Percentiles rank a stretch among this genome's conserved stretches.
Evolutionary conservation across 2,797 vertebrate species (phyloP).

Genomic region (Scleropages formosus): DNA sequence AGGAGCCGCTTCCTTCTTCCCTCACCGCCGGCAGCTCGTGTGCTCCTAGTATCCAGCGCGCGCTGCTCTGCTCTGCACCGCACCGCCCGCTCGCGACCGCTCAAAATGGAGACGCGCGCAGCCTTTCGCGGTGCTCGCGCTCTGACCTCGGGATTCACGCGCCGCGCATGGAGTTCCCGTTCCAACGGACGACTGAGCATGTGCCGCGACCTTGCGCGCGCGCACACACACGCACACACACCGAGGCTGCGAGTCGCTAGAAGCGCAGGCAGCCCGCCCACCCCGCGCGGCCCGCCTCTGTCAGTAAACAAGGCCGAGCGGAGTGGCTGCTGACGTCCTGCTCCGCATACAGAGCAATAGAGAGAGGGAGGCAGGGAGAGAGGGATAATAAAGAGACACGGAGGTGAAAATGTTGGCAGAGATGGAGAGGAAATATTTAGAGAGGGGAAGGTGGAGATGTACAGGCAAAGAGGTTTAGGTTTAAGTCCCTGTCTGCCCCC

Average conservation of each 20-base stretch:
- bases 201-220: constrained; percentile 75
- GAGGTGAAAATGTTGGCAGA: constrained; percentile 39
- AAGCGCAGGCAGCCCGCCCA: constrained; percentile 73
- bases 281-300: constrained; percentile 66
- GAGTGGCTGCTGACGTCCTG: constrained; percentile 63
- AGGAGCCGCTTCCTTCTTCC: constrained; percentile 66
- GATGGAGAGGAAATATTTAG: too few species aligned
- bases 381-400: constrained; percentile 34
- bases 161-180: constrained; percentile 87
- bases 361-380: constrained; percentile 39
- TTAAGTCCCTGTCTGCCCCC: too few species aligned
- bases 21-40: constrained; percentile 74
- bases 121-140: constrained; percentile 82
- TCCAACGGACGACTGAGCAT: constrained; percentile 89
- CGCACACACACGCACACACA: constrained; percentile 27
- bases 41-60: constrained; percentile 63
- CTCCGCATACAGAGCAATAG: constrained; percentile 75
- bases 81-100: constrained; percentile 81
- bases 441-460: too few species aligned
- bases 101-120: constrained; percentile 99
- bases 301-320: constrained; percentile 80
- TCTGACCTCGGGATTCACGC: constrained; percentile 95
- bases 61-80: constrained; percentile 79
- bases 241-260: background rate
- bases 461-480: too few species aligned